Conservation (phyloP, 2,113 vertebrate species). For the Peromyscus polionotus region DNA sequence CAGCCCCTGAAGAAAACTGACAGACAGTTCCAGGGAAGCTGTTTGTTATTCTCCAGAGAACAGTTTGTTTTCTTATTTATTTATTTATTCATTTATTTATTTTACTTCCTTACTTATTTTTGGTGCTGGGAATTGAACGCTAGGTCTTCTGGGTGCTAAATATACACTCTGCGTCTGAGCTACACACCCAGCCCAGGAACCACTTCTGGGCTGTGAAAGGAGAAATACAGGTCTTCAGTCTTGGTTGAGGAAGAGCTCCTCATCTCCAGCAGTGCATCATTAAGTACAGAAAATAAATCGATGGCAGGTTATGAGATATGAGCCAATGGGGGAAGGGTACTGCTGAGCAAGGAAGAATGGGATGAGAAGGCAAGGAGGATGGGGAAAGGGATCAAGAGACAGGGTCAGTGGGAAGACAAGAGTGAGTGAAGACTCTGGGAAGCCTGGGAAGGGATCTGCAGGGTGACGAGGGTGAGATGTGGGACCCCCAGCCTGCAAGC, state of each 20-base stretch:
- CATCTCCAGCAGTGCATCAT: background rate
- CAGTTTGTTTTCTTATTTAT: background rate
- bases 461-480: background rate
- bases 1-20: background rate
- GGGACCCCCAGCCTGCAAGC: background rate
- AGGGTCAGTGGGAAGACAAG: background rate
- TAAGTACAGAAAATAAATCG: conserved; percentile 26
- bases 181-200: background rate
- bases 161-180: background rate
- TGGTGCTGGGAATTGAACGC: background rate
- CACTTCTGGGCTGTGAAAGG: background rate
- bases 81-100: background rate
- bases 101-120: background rate
- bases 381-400: background rate
- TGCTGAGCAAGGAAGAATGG: background rate
- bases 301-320: background rate
- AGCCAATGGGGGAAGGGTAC: background rate
- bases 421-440: background rate
- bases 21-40: background rate
- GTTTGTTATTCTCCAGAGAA: conserved; percentile 19
- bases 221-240: background rate
- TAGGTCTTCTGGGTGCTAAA: background rate
- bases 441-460: background rate
- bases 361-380: background rate
- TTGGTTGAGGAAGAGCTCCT: background rate